A percentile compares a stretch with the other conserved stretches of the same genome.
Conservation (phyloP, 2,113 vertebrate genomes). For the Dinomys branickii region DNA sequence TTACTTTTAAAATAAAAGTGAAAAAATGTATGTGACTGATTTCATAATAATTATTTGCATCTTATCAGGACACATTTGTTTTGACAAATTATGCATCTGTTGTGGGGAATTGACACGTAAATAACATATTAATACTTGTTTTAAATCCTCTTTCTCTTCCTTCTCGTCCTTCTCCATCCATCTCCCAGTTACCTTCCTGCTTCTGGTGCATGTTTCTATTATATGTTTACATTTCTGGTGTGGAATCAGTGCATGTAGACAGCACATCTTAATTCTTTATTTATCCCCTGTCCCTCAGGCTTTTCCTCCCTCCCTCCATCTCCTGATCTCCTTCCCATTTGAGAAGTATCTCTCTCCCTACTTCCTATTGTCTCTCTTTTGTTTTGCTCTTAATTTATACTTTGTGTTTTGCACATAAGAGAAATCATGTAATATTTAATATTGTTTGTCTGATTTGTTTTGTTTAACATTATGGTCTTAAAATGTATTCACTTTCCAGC, state of each 20-base stretch:
- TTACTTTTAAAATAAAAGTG: too few relatives aligned
- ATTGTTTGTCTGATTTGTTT: background rate
- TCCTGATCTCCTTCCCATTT: background rate
- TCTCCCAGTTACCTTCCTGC: background rate
- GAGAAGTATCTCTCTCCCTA: background rate
- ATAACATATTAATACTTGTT: background rate
- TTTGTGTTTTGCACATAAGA: background rate
- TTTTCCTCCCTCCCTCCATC: background rate
- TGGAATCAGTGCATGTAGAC: background rate
- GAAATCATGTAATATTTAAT: background rate
- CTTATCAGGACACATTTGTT: background rate
- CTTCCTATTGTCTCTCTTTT: background rate
- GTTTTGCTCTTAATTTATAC: background rate
- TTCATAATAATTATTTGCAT: background rate
- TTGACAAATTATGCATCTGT: background rate
- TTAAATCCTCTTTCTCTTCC: background rate
- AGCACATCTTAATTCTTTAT: background rate
- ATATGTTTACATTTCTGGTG: background rate
- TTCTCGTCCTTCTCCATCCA: background rate
- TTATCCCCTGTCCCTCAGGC: background rate
- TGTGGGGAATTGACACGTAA: background rate
- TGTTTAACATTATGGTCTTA: background rate
- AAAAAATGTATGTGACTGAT: background rate
- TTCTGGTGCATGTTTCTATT: background rate
- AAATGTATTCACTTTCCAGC: background rate